Percentiles rank a stretch among this genome's conserved stretches.
Evolutionary conservation across 2,888 invertebrate species (phyloP).

Genomic region (Epicampocera succincta): DNA sequence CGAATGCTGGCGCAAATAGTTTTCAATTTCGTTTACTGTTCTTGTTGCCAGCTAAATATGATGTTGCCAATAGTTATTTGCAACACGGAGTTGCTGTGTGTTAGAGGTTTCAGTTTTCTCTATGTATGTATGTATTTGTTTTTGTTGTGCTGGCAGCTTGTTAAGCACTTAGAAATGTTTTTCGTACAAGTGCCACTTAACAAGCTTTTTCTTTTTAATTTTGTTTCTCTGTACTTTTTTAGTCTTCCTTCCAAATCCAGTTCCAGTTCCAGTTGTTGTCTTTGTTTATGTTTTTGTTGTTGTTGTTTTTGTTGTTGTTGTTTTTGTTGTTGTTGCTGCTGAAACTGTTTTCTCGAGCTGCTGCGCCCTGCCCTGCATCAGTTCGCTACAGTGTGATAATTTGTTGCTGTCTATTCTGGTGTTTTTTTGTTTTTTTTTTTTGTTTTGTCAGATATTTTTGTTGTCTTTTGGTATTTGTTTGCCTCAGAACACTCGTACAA

Average conservation of each 20-base stretch:
- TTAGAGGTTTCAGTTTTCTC: slow-evolving; percentile 22
- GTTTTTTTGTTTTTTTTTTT: no score
- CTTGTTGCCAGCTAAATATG: slow-evolving; percentile 45
- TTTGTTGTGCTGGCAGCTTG: slow-evolving; percentile 58
- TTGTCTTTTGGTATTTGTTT: slow-evolving; percentile 62
- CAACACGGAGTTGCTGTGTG: slow-evolving; percentile 16
- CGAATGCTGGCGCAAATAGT: slow-evolving; percentile 21
- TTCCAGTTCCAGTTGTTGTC: slow-evolving; percentile 41
- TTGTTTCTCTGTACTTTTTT: no score
- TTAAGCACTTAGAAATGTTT: slow-evolving; percentile 69
- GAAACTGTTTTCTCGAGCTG: background rate
- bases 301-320: no score
- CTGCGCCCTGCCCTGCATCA: slow-evolving; percentile 3
- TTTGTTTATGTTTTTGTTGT: slow-evolving; percentile 2
- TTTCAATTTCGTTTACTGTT: slow-evolving; percentile 61
- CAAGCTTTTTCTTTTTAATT: slow-evolving; percentile 43
- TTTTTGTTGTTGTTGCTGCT: background rate
- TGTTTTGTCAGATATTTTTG: slow-evolving; percentile 19
- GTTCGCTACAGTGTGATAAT: slow-evolving; percentile 49
- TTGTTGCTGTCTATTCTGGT: slow-evolving; percentile 23
- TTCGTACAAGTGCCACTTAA: slow-evolving; percentile 67
- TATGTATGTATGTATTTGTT: background rate
- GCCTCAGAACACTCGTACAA: slow-evolving; percentile 57
- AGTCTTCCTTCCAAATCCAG: no score
- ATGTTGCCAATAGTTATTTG: slow-evolving; percentile 56